phyloP scores from a whole-genome alignment of 2,888 invertebrate genomes.

The Phengaris alcon region DNA sequence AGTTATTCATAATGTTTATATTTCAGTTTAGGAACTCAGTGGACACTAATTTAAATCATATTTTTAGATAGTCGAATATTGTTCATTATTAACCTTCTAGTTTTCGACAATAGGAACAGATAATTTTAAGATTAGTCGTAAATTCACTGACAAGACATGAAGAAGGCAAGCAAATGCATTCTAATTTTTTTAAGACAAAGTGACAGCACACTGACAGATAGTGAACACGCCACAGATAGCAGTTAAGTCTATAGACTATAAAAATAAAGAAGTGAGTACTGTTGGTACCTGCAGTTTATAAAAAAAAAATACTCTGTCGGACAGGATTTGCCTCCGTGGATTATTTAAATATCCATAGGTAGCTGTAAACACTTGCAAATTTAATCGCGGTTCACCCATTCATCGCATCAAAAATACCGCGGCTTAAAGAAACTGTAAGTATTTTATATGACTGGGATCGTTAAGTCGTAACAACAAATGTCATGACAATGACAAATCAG shows the following conservation, averaged over 20 bases:
- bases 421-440: too few relatives aligned
- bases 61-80: conserved; percentile 34
- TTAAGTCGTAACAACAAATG: too few relatives aligned
- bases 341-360: too few relatives aligned
- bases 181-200: conserved; percentile 42
- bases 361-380: too few relatives aligned
- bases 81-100: conserved; percentile 50
- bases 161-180: conserved; percentile 31
- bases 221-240: conserved; percentile 1
- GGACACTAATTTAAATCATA: conserved; percentile 14
- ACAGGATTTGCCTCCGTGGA: too few relatives aligned
- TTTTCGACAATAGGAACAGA: conserved; percentile 55
- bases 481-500: too few relatives aligned
- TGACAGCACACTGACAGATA: conserved; percentile 41
- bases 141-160: conserved; percentile 48
- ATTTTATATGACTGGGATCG: too few relatives aligned
- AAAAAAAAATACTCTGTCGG: too few relatives aligned
- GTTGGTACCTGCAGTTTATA: too few relatives aligned
- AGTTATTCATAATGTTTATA: conserved; percentile 30
- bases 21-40: conserved; percentile 28
- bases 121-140: conserved; percentile 46
- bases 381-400: too few relatives aligned
- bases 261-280: not conserved
- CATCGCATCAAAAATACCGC: too few relatives aligned
- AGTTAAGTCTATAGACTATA: not conserved